Evolutionary conservation across 2,888 invertebrate genomes (phyloP).

Genomic region (Meliscaeva auricollis): DNA sequence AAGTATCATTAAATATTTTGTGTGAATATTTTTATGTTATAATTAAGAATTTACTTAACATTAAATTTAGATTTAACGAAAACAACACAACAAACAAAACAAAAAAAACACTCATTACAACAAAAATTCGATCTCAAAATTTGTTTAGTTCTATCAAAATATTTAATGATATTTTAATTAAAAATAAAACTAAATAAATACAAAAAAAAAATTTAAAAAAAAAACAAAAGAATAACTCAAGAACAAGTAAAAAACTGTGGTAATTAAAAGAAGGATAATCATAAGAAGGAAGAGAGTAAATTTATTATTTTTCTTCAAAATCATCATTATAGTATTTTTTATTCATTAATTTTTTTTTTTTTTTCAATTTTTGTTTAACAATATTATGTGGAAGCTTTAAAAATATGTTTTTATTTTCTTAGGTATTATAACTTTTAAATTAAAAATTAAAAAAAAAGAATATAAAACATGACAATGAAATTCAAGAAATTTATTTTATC

Average conservation of each 20-base stretch:
- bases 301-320: constrained; percentile 41
- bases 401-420: constrained; percentile 57
- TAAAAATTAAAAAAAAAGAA: constrained; percentile 40
- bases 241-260: constrained; percentile 10
- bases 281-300: constrained; percentile 10
- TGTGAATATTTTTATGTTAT: constrained; percentile 31
- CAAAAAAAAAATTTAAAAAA: not conserved
- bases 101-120: constrained; percentile 65
- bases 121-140: constrained; percentile 76
- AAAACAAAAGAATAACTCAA: not conserved
- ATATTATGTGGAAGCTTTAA: constrained; percentile 71
- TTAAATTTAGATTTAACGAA: constrained; percentile 60
- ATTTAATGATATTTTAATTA: constrained; percentile 18
- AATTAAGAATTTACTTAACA: constrained; percentile 70
- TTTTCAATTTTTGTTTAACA: constrained; percentile 20
- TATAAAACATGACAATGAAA: constrained; percentile 73
- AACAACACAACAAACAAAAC: not conserved
- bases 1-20: constrained; percentile 44
- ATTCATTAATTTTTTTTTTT: constrained; percentile 34
- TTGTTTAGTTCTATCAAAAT: constrained; percentile 41
- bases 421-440: constrained; percentile 52
- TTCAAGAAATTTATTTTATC: constrained; percentile 75
- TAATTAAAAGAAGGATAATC: constrained; percentile 26
- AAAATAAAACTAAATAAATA: constrained; percentile 11
- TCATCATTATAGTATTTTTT: constrained; percentile 53